phyloP scores from a whole-genome alignment of 2,797 vertebrate genomes.

The Sciaenops ocellatus region DNA sequence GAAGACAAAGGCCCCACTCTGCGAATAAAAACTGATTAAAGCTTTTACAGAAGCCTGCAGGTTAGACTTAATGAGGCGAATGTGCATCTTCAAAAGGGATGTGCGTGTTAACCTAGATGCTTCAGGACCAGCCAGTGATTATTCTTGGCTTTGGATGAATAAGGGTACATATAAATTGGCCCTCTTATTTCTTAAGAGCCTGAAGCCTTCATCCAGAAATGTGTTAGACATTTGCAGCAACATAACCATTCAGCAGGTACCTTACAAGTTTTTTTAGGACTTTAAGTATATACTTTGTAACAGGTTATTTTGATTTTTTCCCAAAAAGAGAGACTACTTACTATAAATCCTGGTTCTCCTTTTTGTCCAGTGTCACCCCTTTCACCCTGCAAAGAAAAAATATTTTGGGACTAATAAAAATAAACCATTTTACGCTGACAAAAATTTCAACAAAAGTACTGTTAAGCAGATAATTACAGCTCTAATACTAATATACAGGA shows the following conservation, averaged over 20 bases:
- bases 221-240: conserved; percentile 2
- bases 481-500: neutral
- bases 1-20: conserved; percentile 35
- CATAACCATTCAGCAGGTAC: neutral
- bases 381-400: conserved; percentile 89
- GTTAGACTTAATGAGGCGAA: conserved; percentile 16
- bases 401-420: neutral
- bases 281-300: neutral
- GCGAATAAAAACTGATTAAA: conserved; percentile 43
- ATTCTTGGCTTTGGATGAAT: conserved; percentile 43
- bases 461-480: neutral
- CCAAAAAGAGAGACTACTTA: conserved; percentile 80
- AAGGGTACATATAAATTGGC: conserved; percentile 1
- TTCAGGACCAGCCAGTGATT: conserved; percentile 19
- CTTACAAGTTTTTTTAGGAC: neutral
- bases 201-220: conserved; percentile 24
- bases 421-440: neutral
- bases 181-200: conserved; percentile 30
- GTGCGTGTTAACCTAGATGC: conserved; percentile 5
- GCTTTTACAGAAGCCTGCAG: conserved; percentile 19
- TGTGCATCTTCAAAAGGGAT: conserved; percentile 38
- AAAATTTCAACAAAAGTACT: neutral
- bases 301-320: neutral
- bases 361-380: conserved; percentile 89
- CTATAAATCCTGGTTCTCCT: conserved; percentile 90